Base-by-base conservation (phyloP, 2,888 invertebrate species). In the Watsonalla cultraria region DNA sequence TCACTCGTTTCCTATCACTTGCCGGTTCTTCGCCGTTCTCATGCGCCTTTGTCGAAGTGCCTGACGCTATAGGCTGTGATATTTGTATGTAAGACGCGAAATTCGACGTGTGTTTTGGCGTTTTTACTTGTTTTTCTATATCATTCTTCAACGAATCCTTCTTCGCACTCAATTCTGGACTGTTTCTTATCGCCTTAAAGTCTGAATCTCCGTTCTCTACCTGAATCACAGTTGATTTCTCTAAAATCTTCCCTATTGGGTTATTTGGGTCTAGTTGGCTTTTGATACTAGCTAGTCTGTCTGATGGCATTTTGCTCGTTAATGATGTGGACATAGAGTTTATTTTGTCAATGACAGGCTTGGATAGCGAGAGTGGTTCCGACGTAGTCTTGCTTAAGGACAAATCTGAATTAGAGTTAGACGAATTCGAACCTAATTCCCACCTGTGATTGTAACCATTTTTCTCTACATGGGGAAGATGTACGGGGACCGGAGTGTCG, bases 21-120 rank as follows among this genome's bases (percentile, higher is more conserved):
- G 7, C 56, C 24, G 54, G 39, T 51, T 74, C 72, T 51, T 83
- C 82, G 37, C 71, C 76, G 61, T 62, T 34, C 62, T 67, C 54
- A 62, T 80, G 67, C 64, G 80, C 87, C 46, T 80, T 72, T 13
- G 76, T 77, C 13, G 80, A 78, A 0, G 87, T 79, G 4, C 91
- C 91, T 13, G 91, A 87, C 0, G 90, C 86, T 56, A 90, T 74
- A 0, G 91, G 90, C 65, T 90, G 89, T 5, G 91, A 91, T 57
- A 90, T 90, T 69, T 92, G 92, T 68, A 93, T 93, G 72, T 92
- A 93, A 53, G 93, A 93, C 55, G 93, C 92, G 73, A 92, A 92
- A 76, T 93, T 92, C 62, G 92, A 92, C 6, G 92, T 91, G 51
- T 92, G 92, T 70, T 91, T 92, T 13, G 89, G 87, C 9, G 81